Percentiles rank a stretch among this genome's conserved stretches.
These are phyloP conservation scores for Lydus trimaculatus DNA, from an alignment of 2,888 invertebrate genomes.

Conservation along the genomic window DNA sequence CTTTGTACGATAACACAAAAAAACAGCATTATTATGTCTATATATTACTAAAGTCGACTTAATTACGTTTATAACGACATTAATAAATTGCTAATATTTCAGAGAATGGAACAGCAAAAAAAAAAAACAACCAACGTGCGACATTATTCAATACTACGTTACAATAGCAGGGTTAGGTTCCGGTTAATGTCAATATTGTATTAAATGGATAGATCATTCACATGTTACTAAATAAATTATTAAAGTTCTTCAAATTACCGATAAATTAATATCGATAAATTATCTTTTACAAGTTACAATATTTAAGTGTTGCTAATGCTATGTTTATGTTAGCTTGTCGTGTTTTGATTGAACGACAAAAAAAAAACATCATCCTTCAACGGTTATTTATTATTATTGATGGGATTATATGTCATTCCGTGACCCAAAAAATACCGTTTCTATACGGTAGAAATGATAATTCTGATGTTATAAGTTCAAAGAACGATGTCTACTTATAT, in stretches of 20 bases:
- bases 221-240: not conserved
- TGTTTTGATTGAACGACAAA: no score
- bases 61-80: not conserved
- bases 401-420: no score
- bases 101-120: not conserved
- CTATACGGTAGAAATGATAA: no score
- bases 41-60: not conserved
- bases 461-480: no score
- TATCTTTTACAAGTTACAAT: no score
- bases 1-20: not conserved
- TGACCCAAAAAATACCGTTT: no score
- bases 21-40: not conserved
- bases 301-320: no score
- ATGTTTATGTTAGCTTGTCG: no score
- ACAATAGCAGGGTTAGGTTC: not conserved
- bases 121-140: not conserved
- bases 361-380: no score
- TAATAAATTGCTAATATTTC: not conserved
- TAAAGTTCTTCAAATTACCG: not conserved
- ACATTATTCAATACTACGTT: conserved; percentile 6
- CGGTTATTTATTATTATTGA: no score
- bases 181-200: not conserved
- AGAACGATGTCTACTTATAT: no score
- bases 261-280: no score
- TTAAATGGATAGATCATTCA: not conserved